Evolutionary conservation across 2,888 invertebrate genomes (phyloP), one percentile per base, ranked within the genome.

Genomic region (Nephrotoma appendiculata): DNA sequence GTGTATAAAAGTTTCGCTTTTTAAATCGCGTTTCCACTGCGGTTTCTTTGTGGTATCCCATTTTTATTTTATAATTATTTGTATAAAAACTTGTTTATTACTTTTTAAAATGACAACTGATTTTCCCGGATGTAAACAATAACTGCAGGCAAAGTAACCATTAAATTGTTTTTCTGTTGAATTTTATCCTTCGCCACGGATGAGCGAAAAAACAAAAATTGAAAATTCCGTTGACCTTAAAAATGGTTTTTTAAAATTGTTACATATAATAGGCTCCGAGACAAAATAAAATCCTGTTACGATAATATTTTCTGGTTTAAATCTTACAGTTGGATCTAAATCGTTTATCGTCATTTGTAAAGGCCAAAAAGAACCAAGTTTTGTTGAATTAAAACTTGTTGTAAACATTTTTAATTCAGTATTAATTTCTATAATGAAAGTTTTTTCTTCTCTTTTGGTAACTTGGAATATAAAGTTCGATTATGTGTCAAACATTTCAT

Each of bases 341-440:
- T 86, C 85, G 48, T 86, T 84, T 1, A 86, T 12, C n/a, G 43
- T 42, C 19, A 87, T n/a, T 11, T 43, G 44, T 11, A 87, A 2
- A 9, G 87, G 87, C 87, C 87, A 87, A 2, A 87, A 12, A 2
- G 43, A 57, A 52, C n/a, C 19, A 1, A 1, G 19, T 19, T 19
- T 85, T 3, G 84, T 52, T 42, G 86, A 85, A 15, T 86, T 85
- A 42, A 52, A 86, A 15, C n/a, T n/a, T n/a, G n/a, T n/a, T n/a
- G n/a, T n/a, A n/a, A n/a, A n/a, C n/a, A n/a, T n/a, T n/a, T n/a
- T n/a, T n/a, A n/a, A n/a, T n/a, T n/a, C 86, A 43, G 85, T 57
- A 41, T 52, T 85, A 2, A 85, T 45, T 2, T 48, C 85, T 15
- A 86, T 19, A 19, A 42, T 5, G 85, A 83, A 83, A 83, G 1